Evolutionary conservation across 2,113 vertebrate genomes (phyloP).

Genomic region (Crotophaga sulcirostris): DNA sequence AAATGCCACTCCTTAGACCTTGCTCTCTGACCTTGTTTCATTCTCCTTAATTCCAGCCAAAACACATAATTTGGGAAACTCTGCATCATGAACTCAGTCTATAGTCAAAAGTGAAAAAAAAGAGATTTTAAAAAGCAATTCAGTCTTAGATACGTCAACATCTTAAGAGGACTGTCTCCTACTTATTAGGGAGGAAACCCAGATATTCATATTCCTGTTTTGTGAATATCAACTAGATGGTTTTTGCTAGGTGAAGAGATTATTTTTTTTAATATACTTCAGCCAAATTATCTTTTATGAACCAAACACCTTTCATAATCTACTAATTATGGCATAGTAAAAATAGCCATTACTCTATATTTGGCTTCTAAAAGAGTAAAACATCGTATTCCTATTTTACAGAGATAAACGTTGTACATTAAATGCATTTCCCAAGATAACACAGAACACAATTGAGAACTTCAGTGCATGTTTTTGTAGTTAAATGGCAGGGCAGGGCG

Average conservation of each 20-base stretch:
- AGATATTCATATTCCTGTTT: not conserved
- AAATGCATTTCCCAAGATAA: not conserved
- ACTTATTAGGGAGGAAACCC: not conserved
- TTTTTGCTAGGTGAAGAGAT: not conserved
- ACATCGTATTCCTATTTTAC: not conserved
- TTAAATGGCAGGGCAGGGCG: not conserved
- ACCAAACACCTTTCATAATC: not conserved
- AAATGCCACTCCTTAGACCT: not conserved
- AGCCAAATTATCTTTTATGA: not conserved
- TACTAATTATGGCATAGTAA: not conserved
- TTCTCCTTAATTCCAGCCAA: not conserved
- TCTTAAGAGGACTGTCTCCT: not conserved
- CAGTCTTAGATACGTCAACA: not conserved
- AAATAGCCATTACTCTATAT: not conserved
- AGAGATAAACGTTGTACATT: not conserved
- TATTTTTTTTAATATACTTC: not conserved
- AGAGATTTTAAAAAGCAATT: not conserved
- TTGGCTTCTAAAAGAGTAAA: not conserved
- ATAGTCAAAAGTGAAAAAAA: not conserved
- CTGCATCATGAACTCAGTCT: not conserved
- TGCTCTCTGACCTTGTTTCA: not conserved
- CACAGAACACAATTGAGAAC: not conserved
- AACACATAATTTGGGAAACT: not conserved
- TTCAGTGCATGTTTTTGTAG: not conserved
- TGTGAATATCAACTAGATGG: not conserved